A percentile compares a stretch with the other conserved stretches of the same genome.
Evolutionary conservation across 2,888 invertebrate genomes (phyloP).

Genomic region (Drosophila nr. fundita): DNA sequence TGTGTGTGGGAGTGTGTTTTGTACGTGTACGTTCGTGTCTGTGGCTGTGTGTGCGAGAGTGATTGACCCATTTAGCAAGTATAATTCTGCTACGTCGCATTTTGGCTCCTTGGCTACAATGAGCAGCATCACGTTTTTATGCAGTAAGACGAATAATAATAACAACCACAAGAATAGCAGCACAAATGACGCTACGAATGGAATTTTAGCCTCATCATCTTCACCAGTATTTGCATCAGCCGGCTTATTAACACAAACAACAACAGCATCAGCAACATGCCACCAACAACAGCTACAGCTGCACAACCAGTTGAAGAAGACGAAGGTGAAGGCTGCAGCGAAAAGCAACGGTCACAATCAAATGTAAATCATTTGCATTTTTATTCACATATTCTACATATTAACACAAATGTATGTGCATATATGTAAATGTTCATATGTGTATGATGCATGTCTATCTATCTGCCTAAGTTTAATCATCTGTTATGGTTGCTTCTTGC

Average conservation of each 20-base stretch:
- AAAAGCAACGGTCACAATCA: slow-evolving; percentile 68
- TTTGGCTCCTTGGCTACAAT: slow-evolving; percentile 53
- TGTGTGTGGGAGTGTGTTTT: slow-evolving; percentile 33
- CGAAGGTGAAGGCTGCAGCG: slow-evolving; percentile 67
- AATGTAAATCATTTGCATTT: slow-evolving; percentile 76
- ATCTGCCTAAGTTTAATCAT: slow-evolving; percentile 23
- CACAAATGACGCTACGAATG: slow-evolving; percentile 44
- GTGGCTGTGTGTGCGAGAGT: slow-evolving; percentile 44
- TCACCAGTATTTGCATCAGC: slow-evolving; percentile 41
- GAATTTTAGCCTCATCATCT: slow-evolving; percentile 29
- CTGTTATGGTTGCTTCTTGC: slow-evolving; percentile 9
- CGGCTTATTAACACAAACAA: slow-evolving; percentile 49
- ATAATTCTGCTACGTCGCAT: slow-evolving; percentile 31
- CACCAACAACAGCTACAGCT: slow-evolving; percentile 37
- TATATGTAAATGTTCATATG: slow-evolving; percentile 8
- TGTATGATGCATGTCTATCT: slow-evolving; percentile 4
- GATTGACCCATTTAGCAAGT: slow-evolving; percentile 70
- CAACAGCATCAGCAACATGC: slow-evolving; percentile 35
- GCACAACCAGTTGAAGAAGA: slow-evolving; percentile 63
- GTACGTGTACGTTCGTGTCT: slow-evolving; percentile 11
- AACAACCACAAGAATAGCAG: slow-evolving; percentile 43
- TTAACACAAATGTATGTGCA: slow-evolving; percentile 35
- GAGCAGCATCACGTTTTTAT: slow-evolving; percentile 79
- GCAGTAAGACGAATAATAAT: slow-evolving; percentile 61
- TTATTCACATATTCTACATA: slow-evolving; percentile 29